Evolutionary conservation across 2,888 invertebrate genomes (phyloP), one percentile per base, ranked within the genome.

Genomic region (Caenorhabditis sp.): DNA sequence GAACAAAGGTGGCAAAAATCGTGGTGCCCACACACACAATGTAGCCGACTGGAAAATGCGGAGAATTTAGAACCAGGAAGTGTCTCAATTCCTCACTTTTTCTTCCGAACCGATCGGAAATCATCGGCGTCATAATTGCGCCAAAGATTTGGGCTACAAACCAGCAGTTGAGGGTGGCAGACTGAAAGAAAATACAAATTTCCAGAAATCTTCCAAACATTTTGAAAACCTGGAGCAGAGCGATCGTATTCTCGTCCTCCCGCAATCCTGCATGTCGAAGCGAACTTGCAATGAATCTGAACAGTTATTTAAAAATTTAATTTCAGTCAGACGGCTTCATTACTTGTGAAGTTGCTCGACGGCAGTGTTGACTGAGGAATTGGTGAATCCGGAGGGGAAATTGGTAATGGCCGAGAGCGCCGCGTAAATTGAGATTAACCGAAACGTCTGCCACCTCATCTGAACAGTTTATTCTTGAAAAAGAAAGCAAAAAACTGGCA

Each of bases 341-440:
- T 35, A 81, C 78, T 62, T 66, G 65, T 81, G 72, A 11, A 86
- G 71, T 46, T 84, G 78, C 43, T 78, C 80, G 15, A 85, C 85
- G 27, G 86, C 86, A 15, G 85, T 86, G 81, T 86, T 86, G 22
- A 86, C 85, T 15, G 83, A 82, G 0, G 85, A 84, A 65, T 86
- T 86, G 24, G 86, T 86, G 79, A 86, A 86, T 45, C 85, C 86
- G 6, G 85, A 85, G 15, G 86, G 86, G 55, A 86, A 86, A 59
- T 86, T 86, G 56, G 86, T 86, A 77, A 85, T 83, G 48, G 79
- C 75, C n/a, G 86, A 80, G 35, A 86, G 81, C 3, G 74, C 68
- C 17, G 77, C 80, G 58, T 84, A 84, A 48, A 86, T 83, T 13
- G 72, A 46, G 27, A 86, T 68, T 13, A 83, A 79, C 11, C 76